Base-by-base conservation (phyloP, 2,113 vertebrate genomes). In the Hystrix cristata region DNA sequence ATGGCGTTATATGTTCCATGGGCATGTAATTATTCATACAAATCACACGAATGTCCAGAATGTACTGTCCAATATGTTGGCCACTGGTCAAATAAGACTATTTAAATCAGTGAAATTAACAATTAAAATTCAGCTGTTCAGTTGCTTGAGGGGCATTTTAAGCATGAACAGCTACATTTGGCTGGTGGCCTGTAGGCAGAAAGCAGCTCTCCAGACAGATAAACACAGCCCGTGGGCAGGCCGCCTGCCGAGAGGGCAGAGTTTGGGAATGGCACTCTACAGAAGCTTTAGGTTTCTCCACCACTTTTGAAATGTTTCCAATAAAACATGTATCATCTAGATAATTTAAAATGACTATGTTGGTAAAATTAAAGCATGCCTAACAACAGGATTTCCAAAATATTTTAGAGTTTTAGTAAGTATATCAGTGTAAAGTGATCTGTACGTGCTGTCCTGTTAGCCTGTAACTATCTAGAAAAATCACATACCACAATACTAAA, bases 301-400 rank as follows among this genome's bases (percentile, higher is more conserved):
- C 34, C 46, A 82, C n/a, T 51, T 96, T 88, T 43, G 38, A 48
- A 80, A 27, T 7, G 38, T 38, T 85, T 65, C 31, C n/a, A 29
- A 4, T 78, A 38, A 93, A 8, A 59, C 60, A 38, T 31, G 31
- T 38, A 55, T 71, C 69, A n/a, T 53, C 1, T 85, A 43, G 13
- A 27, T 69, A 67, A 85, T 88, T 92, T 94, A 62, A 84, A 90
- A 83, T 60, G 21, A 88, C 55, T 65, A 34, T 5, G 48, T 88
- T 90, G 81, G 13, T 90, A 89, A 94, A 90, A 53, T 62, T 71
- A 19, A 90, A 62, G 10, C 65, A 90, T 89, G n/a, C 53, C 11
- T n/a, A 80, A 0, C 9, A 74, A 38, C n/a, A 60, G 18, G 53
- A 76, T 96, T 95, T 87, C 25, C 78, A 82, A 79, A 91, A 60